Base-by-base conservation (phyloP, 2,888 invertebrate species). In the Acrobasis repandana region DNA sequence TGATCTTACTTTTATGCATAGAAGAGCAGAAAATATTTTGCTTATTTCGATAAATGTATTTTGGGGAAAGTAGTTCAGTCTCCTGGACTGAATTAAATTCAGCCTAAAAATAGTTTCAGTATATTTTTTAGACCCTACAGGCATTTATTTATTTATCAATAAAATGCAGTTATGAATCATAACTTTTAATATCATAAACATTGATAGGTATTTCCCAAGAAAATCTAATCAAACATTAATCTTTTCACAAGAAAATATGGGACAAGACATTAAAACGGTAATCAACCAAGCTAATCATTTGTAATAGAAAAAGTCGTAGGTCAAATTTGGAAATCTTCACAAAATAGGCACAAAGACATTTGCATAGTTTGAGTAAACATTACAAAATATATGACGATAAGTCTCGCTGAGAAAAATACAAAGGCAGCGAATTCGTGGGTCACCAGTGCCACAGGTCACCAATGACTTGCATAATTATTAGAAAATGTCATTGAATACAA, bases 261-360 rank as follows among this genome's bases (percentile, higher is more conserved):
- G 16, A 56, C 20, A 56, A 56, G 43, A 14, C 2, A 20, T 56
- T 38, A 46, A 43, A 18, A 48, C n/a, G n/a, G 2, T 14, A 33
- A 34, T 51, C 34, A 51, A 51, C n/a, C 14, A 43, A 43, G 11
- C 43, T 43, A 14, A 5, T 1, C 43, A 43, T 43, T 14, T 14
- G 43, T 5, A 14, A n/a, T 9, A 36, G 14, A 33, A 52, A 36
- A 52, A 10, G 52, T 36, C 52, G 34, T 16, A 36, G 52, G 36
- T 52, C 52, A 18, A 16, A 52, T 52, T 52, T 52, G 52, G 52
- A 52, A 52, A 52, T 36, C 52, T 52, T 36, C 4, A 52, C 52
- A 52, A 52, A 36, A 36, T 52, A 33, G 16, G 11, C 43, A 43
- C 3, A 47, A 28, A 14, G 47, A n/a, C 10, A 57, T 57, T 57